Percentiles rank a stretch among this genome's conserved stretches.
Conservation (phyloP, 1,140 invertebrate species). For the Hylyphantes graminicola region DNA sequence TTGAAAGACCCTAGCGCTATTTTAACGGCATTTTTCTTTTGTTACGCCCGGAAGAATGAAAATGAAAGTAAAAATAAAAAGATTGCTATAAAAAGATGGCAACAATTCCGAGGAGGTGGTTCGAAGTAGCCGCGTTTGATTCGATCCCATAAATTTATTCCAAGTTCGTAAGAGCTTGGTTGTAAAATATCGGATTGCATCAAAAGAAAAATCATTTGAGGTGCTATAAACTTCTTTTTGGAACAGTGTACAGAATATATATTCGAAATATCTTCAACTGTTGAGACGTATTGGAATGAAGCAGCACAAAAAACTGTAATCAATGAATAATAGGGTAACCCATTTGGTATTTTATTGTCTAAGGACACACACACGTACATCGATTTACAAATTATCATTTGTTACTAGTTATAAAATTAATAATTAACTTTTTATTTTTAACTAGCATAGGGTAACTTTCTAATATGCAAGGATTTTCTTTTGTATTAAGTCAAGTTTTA, state of each 20-base stretch:
- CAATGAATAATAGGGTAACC: no score
- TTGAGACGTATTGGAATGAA: not conserved
- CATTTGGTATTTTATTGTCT: no score
- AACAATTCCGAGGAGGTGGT: constrained; percentile 8
- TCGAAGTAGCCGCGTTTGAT: constrained; percentile 17
- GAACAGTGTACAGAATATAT: constrained; percentile 24
- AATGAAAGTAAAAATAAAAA: constrained; percentile 10
- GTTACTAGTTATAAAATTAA: no score
- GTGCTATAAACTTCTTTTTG: constrained; percentile 28
- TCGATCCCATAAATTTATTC: constrained; percentile 36
- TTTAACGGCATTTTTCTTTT: constrained; percentile 8
- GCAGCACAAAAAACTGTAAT: no score
- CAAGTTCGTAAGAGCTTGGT: constrained; percentile 14
- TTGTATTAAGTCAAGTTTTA: no score
- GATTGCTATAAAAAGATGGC: not conserved
- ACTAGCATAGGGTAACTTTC: no score
- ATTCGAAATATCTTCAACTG: constrained; percentile 23
- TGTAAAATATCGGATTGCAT: constrained; percentile 34
- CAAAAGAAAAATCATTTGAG: not conserved
- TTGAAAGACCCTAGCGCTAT: constrained; percentile 21
- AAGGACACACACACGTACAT: no score
- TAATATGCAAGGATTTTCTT: no score
- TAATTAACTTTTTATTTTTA: no score
- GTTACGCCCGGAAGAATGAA: not conserved
- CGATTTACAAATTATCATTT: no score